Evolutionary conservation across 2,888 invertebrate genomes (phyloP).

Genomic region (Caenorhabditis wallacei): DNA sequence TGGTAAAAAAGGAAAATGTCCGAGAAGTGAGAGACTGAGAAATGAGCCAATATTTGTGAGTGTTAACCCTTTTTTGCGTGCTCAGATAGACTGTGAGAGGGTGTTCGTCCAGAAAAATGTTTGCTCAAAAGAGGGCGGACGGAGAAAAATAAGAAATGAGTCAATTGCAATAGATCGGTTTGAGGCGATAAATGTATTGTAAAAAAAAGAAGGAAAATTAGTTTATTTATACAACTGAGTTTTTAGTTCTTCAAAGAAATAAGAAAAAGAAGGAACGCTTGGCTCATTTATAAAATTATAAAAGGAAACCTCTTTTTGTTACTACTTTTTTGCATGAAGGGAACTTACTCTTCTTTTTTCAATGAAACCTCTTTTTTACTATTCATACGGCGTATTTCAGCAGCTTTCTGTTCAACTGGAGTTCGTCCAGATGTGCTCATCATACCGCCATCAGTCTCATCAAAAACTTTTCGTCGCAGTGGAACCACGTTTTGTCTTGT

Average conservation of each 20-base stretch:
- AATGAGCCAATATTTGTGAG: constrained; percentile 43
- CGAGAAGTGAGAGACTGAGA: constrained; percentile 31
- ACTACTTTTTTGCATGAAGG: too few relatives aligned
- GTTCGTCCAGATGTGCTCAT: constrained; percentile 32
- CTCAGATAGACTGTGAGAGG: constrained; percentile 31
- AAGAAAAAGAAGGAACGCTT: too few relatives aligned
- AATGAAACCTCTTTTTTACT: constrained; percentile 17
- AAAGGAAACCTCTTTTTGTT: too few relatives aligned
- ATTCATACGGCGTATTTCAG: constrained; percentile 42
- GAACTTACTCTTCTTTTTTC: constrained; percentile 15
- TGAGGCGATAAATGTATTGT: not conserved
- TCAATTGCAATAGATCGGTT: constrained; percentile 28
- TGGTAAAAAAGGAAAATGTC: constrained; percentile 21
- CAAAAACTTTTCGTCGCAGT: constrained; percentile 8
- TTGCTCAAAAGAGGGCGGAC: constrained; percentile 46
- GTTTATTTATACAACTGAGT: too few relatives aligned
- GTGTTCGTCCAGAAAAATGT: constrained; percentile 30
- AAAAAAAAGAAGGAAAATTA: not conserved
- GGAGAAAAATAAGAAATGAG: constrained; percentile 21
- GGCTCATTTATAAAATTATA: too few relatives aligned
- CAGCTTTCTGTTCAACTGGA: constrained; percentile 49
- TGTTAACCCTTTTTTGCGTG: constrained; percentile 27
- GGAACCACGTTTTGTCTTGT: constrained; percentile 4
- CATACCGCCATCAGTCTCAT: constrained; percentile 37
- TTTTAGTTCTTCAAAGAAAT: too few relatives aligned